Evolutionary conservation across 2,797 vertebrate genomes (phyloP).

Genomic region (Pseudochaenichthys georgianus): DNA sequence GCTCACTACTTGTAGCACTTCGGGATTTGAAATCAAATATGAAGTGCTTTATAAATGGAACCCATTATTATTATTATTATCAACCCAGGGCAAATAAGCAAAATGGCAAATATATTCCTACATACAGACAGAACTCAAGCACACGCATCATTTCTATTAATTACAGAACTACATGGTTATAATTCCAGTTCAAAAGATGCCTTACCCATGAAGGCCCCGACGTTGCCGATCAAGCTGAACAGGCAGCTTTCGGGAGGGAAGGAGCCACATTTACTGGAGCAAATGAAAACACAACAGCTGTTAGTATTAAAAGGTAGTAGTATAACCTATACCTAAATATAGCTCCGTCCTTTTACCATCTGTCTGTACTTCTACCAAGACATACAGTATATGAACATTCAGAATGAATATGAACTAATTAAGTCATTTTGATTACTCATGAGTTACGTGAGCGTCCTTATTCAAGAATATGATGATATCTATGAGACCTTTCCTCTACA

Average conservation of each 20-base stretch:
- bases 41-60: too few relatives aligned
- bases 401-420: neutral
- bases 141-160: neutral
- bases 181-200: neutral
- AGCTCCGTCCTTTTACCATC: slow-evolving; percentile 1
- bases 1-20: too few relatives aligned
- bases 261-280: slow-evolving; percentile 91
- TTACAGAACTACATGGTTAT: neutral
- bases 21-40: too few relatives aligned
- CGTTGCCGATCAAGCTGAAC: slow-evolving; percentile 94
- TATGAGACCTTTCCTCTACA: neutral
- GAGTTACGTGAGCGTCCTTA: neutral
- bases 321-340: neutral
- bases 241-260: slow-evolving; percentile 94
- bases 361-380: slow-evolving; percentile 1
- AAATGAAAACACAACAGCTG: slow-evolving; percentile 24
- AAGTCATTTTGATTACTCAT: neutral
- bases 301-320: slow-evolving; percentile 5
- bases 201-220: slow-evolving; percentile 95
- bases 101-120: neutral
- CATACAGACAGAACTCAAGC: too few relatives aligned
- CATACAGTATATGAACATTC: neutral
- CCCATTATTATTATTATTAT: too few relatives aligned
- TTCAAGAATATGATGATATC: neutral
- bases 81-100: neutral